Evolutionary conservation across 2,113 vertebrate species (phyloP).

Genomic region (Monopterus albus): DNA sequence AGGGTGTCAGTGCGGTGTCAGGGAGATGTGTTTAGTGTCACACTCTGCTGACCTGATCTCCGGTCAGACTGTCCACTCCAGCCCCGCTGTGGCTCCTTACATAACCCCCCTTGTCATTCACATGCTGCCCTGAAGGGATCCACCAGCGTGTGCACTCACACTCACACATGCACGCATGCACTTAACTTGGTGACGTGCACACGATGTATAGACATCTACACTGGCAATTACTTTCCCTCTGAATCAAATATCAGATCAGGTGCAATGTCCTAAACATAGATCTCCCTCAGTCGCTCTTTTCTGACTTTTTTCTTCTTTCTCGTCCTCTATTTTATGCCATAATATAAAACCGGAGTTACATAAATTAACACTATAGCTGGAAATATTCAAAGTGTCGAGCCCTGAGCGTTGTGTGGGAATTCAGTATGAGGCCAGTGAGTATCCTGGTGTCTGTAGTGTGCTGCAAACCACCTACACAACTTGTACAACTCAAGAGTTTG

Average conservation of each 20-base stretch:
- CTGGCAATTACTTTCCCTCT: neutral
- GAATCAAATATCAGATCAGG: constrained; percentile 14
- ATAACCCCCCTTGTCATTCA: constrained; percentile 86
- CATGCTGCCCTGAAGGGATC: constrained; percentile 77
- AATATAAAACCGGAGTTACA: constrained; percentile 23
- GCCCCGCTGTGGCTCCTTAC: constrained; percentile 85
- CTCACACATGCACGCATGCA: constrained; percentile 5
- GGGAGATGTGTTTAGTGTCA: constrained; percentile 86
- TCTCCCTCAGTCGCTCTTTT: neutral
- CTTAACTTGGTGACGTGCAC: constrained; percentile 33
- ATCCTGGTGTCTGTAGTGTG: constrained; percentile 21
- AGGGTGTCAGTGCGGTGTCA: constrained; percentile 85
- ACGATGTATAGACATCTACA: constrained; percentile 36
- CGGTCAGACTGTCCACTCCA: constrained; percentile 84
- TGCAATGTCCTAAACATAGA: neutral
- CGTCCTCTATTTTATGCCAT: neutral
- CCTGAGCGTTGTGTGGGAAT: constrained; percentile 26
- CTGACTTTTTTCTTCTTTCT: neutral
- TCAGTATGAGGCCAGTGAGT: constrained; percentile 7
- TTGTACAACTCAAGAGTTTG: constrained; percentile 56
- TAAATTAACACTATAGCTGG: constrained; percentile 26
- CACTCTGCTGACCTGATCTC: constrained; percentile 88
- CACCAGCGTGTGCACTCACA: constrained; percentile 19
- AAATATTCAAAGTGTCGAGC: constrained; percentile 11
- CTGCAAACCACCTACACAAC: constrained; percentile 66